These are phyloP conservation scores for Apodemia hepburni DNA, from an alignment of 2,888 invertebrate species.

Conservation along the genomic window DNA sequence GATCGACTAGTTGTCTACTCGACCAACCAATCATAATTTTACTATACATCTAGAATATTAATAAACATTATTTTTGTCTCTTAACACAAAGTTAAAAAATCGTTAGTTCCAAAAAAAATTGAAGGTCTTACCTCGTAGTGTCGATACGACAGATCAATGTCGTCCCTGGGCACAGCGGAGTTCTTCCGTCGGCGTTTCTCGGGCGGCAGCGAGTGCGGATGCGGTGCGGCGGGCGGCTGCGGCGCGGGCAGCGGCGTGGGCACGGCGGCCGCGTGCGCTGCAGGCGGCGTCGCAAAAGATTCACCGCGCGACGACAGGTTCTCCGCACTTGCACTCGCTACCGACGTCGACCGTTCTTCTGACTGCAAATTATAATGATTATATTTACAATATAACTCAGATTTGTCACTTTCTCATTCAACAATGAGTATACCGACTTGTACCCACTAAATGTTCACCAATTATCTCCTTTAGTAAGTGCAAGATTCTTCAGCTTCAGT, in stretches of 20 bases:
- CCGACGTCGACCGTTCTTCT: conserved; percentile 72
- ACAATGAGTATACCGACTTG: too few species aligned
- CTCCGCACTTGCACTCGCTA: conserved; percentile 70
- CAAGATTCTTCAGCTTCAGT: too few species aligned
- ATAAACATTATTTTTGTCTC: too few species aligned
- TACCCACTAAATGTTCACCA: too few species aligned
- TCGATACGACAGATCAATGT: conserved; percentile 58
- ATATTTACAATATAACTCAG: neutral
- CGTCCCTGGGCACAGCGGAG: conserved; percentile 62
- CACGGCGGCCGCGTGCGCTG: conserved; percentile 49
- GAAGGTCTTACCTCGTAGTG: conserved; percentile 58
- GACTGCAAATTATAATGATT: conserved; percentile 41
- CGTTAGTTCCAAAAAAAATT: too few species aligned
- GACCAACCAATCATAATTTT: too few species aligned
- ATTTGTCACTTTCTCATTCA: too few species aligned
- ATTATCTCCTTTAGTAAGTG: too few species aligned
- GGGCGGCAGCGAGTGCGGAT: conserved; percentile 36
- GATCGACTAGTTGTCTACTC: too few species aligned
- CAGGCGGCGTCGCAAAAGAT: conserved; percentile 64
- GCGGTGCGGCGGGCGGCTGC: conserved; percentile 47
- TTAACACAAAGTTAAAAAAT: too few species aligned
- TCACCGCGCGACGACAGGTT: conserved; percentile 66
- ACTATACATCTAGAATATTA: too few species aligned
- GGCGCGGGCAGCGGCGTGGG: conserved; percentile 55
- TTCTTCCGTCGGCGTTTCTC: conserved; percentile 70